phyloP scores from a whole-genome alignment of 2,888 invertebrate species.

The Bursaphelenchus okinawaensis region DNA sequence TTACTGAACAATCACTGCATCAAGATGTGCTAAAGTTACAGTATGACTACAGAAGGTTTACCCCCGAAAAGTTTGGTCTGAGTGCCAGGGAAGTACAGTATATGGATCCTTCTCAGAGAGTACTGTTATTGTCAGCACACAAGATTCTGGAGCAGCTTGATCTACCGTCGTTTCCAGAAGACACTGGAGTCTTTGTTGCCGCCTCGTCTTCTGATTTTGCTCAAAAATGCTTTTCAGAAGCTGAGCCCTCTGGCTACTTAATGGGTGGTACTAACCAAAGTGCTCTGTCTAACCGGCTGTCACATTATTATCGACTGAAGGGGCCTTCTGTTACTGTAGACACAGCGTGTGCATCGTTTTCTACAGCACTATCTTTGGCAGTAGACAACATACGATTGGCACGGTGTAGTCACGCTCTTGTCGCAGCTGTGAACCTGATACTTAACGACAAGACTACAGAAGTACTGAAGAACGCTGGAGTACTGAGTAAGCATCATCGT shows the following conservation, averaged over 20 bases:
- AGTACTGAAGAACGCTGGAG: conserved; percentile 46
- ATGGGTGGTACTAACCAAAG: conserved; percentile 83
- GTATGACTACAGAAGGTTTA: conserved; percentile 43
- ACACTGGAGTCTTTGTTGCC: conserved; percentile 88
- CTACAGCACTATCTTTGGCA: conserved; percentile 63
- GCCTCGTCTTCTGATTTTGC: conserved; percentile 61
- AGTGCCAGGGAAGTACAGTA: conserved; percentile 60
- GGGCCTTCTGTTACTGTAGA: conserved; percentile 88
- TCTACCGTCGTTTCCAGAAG: conserved; percentile 72
- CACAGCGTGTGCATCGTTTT: conserved; percentile 91
- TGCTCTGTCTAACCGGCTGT: conserved; percentile 81
- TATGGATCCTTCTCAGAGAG: conserved; percentile 84
- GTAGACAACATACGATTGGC: conserved; percentile 70
- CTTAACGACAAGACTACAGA: conserved; percentile 46
- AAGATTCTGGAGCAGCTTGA: conserved; percentile 67
- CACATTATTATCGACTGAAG: conserved; percentile 86
- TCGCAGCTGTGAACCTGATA: conserved; percentile 53
- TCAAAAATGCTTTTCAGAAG: conserved; percentile 29
- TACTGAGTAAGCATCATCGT: conserved; percentile 39
- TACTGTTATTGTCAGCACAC: conserved; percentile 79
- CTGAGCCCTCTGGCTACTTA: conserved; percentile 75
- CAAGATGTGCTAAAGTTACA: neutral
- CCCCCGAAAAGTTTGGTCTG: conserved; percentile 58
- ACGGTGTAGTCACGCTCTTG: conserved; percentile 67
- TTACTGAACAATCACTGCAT: neutral